Conservation (phyloP, 1,140 invertebrate genomes). For the Hypsibius dujardini region DNA sequence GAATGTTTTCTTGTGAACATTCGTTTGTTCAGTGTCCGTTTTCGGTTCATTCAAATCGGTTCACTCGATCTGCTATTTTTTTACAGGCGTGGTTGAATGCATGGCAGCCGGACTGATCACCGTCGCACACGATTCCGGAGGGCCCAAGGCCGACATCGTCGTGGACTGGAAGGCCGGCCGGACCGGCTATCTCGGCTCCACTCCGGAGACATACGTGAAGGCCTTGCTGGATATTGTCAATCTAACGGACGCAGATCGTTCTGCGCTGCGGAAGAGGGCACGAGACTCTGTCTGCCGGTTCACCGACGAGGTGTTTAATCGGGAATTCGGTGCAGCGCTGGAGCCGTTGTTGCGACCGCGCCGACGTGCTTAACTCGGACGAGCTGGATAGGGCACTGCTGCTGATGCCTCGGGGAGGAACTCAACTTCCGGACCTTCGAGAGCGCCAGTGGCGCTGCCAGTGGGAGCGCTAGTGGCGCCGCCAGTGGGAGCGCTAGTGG, state of each 20-base stretch:
- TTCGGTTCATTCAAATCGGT: too few species aligned
- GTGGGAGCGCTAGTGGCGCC: too few species aligned
- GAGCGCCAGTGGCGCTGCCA: too few species aligned
- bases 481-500: too few species aligned
- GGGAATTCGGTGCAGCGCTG: constrained; percentile 26
- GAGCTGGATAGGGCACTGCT: too few species aligned
- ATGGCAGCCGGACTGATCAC: constrained; percentile 94
- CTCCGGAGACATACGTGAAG: constrained; percentile 59
- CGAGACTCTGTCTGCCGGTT: constrained; percentile 35
- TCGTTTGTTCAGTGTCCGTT: neutral
- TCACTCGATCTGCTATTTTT: constrained; percentile 22
- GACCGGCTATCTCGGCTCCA: constrained; percentile 60
- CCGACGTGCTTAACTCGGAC: too few species aligned
- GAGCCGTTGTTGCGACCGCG: too few species aligned
- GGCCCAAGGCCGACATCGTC: constrained; percentile 80
- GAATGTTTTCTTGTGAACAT: neutral
- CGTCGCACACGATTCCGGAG: constrained; percentile 81
- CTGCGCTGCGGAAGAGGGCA: constrained; percentile 51
- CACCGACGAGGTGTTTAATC: constrained; percentile 37
- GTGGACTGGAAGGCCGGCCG: constrained; percentile 46
- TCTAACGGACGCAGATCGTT: constrained; percentile 42
- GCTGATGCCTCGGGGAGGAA: too few species aligned
- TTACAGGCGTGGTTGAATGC: constrained; percentile 68
- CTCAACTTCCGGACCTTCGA: too few species aligned
- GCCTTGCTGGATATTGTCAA: constrained; percentile 54